phyloP scores from a whole-genome alignment of 2,113 vertebrate genomes.

The Stigmatopora argus region DNA sequence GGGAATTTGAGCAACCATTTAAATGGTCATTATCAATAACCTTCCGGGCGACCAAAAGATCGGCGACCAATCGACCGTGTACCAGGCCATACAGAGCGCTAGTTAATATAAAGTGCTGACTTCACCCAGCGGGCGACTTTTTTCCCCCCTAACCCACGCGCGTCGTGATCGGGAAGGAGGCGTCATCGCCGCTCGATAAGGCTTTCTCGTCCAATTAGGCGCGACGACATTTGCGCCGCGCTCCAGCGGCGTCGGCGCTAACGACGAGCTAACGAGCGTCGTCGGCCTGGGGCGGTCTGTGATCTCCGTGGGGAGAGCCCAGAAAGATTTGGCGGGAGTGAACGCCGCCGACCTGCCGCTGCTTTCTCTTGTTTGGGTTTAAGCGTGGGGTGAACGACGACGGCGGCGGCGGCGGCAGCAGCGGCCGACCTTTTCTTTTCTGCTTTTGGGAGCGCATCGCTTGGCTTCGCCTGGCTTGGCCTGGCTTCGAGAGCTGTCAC shows the following conservation, averaged over 20 bases:
- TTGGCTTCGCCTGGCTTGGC: too few relatives aligned
- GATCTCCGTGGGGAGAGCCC: background rate
- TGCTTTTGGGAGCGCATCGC: background rate
- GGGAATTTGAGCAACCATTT: too few relatives aligned
- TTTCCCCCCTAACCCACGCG: background rate
- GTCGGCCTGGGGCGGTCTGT: background rate
- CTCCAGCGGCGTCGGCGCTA: slow-evolving; percentile 3
- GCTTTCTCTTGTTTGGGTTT: slow-evolving; percentile 6
- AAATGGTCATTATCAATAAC: too few relatives aligned
- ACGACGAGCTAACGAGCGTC: slow-evolving; percentile 20
- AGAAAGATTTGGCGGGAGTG: background rate
- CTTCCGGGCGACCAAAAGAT: too few relatives aligned
- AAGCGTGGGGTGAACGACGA: background rate
- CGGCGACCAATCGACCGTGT: too few relatives aligned
- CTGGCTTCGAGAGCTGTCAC: background rate
- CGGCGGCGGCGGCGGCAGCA: background rate
- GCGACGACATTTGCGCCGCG: slow-evolving; percentile 21
- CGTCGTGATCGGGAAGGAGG: background rate
- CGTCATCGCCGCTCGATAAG: background rate
- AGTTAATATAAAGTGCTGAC: background rate
- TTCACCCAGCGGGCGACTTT: background rate
- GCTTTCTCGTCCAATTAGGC: slow-evolving; percentile 31
- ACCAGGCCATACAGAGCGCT: too few relatives aligned
- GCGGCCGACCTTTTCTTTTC: background rate
- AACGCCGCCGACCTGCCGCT: background rate